Conservation (phyloP, 37 sponge, comb jelly and placozoan genomes). For the Haliclona indistincta region DNA sequence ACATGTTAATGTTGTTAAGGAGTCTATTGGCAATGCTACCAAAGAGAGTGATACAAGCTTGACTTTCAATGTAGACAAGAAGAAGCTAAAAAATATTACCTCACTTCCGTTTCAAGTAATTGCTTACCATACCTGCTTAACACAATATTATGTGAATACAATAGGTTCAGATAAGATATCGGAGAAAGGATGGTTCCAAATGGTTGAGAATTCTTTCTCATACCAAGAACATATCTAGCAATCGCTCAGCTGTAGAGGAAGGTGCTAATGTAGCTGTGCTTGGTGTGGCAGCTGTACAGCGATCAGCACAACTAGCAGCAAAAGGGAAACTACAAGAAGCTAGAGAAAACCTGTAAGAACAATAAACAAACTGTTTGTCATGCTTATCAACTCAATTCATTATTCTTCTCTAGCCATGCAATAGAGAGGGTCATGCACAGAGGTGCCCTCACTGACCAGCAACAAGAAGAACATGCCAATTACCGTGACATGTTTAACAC, state of each 20-base stretch:
- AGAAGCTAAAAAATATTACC: slow-evolving; percentile 38
- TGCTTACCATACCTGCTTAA: too few relatives aligned
- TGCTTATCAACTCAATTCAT: background rate
- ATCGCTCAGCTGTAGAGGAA: slow-evolving; percentile 61
- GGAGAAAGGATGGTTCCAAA: slow-evolving; percentile 75
- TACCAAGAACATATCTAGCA: slow-evolving; percentile 42
- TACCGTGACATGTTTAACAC: slow-evolving; percentile 49
- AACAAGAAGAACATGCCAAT: slow-evolving; percentile 87
- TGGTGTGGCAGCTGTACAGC: slow-evolving; percentile 86
- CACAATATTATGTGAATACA: too few relatives aligned
- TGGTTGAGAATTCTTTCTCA: slow-evolving; percentile 83
- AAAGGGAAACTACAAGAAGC: slow-evolving; percentile 76
- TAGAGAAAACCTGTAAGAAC: slow-evolving; percentile 68
- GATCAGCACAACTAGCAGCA: slow-evolving; percentile 72
- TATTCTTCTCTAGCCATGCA: slow-evolving; percentile 48
- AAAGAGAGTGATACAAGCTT: slow-evolving; percentile 77
- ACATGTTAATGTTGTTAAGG: slow-evolving; percentile 34
- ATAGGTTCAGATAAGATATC: slow-evolving; percentile 86
- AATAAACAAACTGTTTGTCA: slow-evolving; percentile 6
- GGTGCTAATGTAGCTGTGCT: slow-evolving; percentile 77
- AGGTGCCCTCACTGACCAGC: slow-evolving; percentile 65
- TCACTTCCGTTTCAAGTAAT: slow-evolving; percentile 77
- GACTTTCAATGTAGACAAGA: slow-evolving; percentile 51
- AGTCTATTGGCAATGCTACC: slow-evolving; percentile 80
- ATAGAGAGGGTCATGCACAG: slow-evolving; percentile 64